Evolutionary conservation across 2,113 vertebrate genomes (phyloP).

Genomic region (Tor tambroides): DNA sequence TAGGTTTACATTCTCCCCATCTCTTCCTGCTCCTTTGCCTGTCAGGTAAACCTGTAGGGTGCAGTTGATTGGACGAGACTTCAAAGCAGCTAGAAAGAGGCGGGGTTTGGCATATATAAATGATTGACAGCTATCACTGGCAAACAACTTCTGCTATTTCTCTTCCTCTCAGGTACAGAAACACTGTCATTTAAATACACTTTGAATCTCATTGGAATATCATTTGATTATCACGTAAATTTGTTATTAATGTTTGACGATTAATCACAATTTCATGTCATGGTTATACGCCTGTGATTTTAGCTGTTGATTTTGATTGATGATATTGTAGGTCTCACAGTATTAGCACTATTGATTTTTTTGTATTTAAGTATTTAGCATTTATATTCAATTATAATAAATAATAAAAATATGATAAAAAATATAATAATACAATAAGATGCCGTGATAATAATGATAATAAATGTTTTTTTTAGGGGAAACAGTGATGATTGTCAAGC

Average conservation of each 20-base stretch:
- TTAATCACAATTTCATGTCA: background rate
- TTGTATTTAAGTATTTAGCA: no score
- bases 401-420: no score
- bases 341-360: no score
- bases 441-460: background rate
- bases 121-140: slow-evolving; percentile 47
- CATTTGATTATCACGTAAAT: background rate
- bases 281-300: background rate
- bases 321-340: no score
- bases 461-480: background rate
- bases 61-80: slow-evolving; percentile 66
- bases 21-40: slow-evolving; percentile 72
- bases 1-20: slow-evolving; percentile 67
- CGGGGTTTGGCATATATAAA: background rate
- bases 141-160: background rate
- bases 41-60: slow-evolving; percentile 66
- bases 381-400: no score
- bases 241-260: background rate
- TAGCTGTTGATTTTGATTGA: no score
- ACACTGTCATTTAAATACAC: background rate
- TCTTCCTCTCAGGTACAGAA: background rate
- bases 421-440: background rate
- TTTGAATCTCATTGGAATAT: background rate
- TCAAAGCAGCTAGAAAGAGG: slow-evolving; percentile 55
- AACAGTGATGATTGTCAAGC: no score